These are phyloP conservation scores for Palythoa grandis DNA, from an alignment of 92 coral and sea anemone genomes.

Conservation along the genomic window DNA sequence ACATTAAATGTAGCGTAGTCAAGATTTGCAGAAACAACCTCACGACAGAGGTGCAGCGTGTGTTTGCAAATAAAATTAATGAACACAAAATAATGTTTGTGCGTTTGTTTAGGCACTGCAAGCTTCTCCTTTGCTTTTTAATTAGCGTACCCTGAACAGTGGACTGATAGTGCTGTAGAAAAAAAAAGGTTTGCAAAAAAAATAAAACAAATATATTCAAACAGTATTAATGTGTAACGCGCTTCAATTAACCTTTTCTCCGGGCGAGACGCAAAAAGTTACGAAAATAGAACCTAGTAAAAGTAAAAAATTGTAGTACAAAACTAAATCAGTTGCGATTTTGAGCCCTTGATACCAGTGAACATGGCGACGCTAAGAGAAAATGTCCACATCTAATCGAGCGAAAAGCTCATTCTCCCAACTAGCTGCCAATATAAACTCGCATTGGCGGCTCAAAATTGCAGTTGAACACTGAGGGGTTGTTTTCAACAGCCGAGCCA, in stretches of 20 bases:
- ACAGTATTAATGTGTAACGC: too few relatives aligned
- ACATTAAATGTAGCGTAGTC: background rate
- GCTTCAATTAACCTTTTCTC: too few relatives aligned
- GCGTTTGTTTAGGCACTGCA: background rate
- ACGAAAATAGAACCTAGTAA: too few relatives aligned
- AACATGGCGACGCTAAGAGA: too few relatives aligned
- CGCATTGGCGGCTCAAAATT: background rate
- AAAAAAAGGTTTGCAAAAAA: background rate
- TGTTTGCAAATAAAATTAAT: background rate
- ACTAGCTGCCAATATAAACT: background rate
- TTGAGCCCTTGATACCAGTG: too few relatives aligned
- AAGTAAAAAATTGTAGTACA: too few relatives aligned
- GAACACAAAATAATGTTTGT: background rate
- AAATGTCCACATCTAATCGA: too few relatives aligned
- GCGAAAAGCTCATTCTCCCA: background rate
- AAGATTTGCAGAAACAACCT: background rate
- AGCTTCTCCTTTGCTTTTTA: background rate
- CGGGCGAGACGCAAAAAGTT: too few relatives aligned
- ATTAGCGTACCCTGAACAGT: background rate
- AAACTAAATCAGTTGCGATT: too few relatives aligned
- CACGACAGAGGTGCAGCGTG: background rate
- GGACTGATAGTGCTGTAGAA: background rate
- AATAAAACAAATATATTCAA: too few relatives aligned
- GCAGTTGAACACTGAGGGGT: too few relatives aligned
- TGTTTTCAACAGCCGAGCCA: too few relatives aligned